These are phyloP conservation scores for Columba livia DNA, from an alignment of 2,113 vertebrate species.

Conservation along the genomic window DNA sequence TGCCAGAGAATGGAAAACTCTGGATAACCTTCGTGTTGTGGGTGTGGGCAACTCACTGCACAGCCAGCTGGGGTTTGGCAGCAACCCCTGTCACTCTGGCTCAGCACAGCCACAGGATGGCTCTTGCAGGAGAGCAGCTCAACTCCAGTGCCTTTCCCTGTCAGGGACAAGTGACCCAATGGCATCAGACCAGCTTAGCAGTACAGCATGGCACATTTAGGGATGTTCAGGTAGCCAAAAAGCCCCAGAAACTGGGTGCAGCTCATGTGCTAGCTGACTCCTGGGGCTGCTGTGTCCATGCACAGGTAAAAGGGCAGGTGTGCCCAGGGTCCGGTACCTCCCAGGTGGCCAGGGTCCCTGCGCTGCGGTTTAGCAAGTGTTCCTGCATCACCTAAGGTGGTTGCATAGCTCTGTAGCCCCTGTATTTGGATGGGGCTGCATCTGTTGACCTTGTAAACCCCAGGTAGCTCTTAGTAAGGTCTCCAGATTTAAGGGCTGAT, in stretches of 20 bases:
- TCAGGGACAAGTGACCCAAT: neutral
- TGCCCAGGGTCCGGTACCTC: neutral
- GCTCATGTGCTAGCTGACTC: neutral
- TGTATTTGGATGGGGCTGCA: neutral
- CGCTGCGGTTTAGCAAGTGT: neutral
- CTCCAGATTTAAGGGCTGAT: neutral
- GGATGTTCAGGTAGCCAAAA: neutral
- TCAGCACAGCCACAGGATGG: neutral
- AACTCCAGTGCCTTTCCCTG: accelerated
- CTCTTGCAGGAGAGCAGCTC: neutral
- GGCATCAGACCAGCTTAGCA: neutral
- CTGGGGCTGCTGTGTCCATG: neutral
- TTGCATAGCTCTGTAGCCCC: neutral
- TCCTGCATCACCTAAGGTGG: neutral
- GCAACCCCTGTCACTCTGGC: neutral
- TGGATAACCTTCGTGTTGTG: constrained; percentile 17
- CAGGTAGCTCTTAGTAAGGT: neutral
- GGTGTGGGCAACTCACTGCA: neutral
- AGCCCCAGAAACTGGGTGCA: neutral
- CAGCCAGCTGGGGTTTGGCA: neutral
- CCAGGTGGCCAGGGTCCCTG: neutral
- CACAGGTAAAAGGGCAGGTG: neutral
- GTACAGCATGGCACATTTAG: neutral
- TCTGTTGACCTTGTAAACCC: neutral
- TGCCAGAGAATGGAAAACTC: constrained; percentile 2